A percentile compares a stretch with the other conserved stretches of the same genome.
These are phyloP conservation scores for Ornithorhynchus anatinus DNA, from an alignment of 2,113 vertebrate species.

Conservation along the genomic window DNA sequence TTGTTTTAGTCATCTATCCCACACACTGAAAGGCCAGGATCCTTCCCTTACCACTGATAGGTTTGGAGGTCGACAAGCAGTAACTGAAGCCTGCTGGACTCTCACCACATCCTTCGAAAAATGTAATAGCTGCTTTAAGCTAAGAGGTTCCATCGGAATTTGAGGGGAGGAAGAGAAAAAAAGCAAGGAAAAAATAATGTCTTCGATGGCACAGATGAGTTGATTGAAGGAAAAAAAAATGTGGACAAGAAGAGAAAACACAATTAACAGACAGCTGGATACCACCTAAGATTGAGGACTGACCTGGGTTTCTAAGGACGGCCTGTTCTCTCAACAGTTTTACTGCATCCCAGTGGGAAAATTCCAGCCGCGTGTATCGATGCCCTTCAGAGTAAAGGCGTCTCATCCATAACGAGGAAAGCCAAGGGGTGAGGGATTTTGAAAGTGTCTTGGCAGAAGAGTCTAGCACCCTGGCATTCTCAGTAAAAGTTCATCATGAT, in stretches of 20 bases:
- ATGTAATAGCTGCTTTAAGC: constrained; percentile 40
- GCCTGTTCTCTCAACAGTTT: no score
- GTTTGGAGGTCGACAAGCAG: constrained; percentile 64
- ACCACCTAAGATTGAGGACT: neutral
- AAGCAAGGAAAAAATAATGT: constrained; percentile 20
- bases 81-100: constrained; percentile 59
- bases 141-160: constrained; percentile 56
- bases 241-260: neutral
- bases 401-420: neutral
- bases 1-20: constrained; percentile 72
- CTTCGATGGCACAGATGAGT: neutral
- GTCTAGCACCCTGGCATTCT: neutral
- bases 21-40: constrained; percentile 53
- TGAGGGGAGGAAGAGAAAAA: constrained; percentile 29
- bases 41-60: constrained; percentile 58
- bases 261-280: neutral
- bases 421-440: neutral
- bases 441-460: neutral
- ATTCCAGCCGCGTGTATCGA: neutral
- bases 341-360: neutral
- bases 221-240: constrained; percentile 16
- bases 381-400: neutral
- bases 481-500: constrained; percentile 11
- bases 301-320: neutral
- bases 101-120: constrained; percentile 68